Conservation (phyloP, 2,888 invertebrate genomes). For the Matsumyia berberina region DNA sequence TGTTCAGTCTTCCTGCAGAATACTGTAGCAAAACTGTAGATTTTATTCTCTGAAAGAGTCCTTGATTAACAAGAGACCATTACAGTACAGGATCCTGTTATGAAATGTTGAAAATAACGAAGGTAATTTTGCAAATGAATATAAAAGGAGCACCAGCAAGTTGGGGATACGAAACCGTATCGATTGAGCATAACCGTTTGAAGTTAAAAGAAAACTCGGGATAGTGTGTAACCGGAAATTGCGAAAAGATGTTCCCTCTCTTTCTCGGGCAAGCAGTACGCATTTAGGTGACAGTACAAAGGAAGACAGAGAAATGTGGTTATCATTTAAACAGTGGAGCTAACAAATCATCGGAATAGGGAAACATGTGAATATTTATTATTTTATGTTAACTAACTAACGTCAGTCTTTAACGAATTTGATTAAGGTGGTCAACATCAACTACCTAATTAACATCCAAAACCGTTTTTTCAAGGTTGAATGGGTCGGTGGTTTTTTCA, state of each 20-base stretch:
- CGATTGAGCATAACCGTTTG: neutral
- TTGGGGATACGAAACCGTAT: neutral
- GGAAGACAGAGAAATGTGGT: too few species aligned
- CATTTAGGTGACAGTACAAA: too few species aligned
- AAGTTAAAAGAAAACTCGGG: neutral
- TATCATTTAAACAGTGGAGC: neutral
- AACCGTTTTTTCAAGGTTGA: too few species aligned
- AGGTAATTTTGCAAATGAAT: neutral
- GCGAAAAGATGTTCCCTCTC: neutral
- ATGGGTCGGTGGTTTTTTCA: too few species aligned
- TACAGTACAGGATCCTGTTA: neutral
- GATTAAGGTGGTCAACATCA: too few species aligned
- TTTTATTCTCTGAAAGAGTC: neutral
- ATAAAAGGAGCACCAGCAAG: neutral
- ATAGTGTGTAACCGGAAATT: neutral
- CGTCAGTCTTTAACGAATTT: too few species aligned
- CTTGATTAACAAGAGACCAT: neutral
- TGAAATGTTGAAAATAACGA: neutral
- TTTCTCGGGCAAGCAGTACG: too few species aligned
- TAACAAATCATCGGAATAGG: neutral
- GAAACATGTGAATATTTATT: too few species aligned
- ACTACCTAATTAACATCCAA: too few species aligned
- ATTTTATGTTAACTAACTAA: too few species aligned
- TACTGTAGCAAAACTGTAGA: neutral
- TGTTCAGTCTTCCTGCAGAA: neutral